A percentile compares a stretch with the other conserved stretches of the same genome.
These are phyloP conservation scores for Drosophila yakuba DNA, from an alignment of 1,140 invertebrate genomes.

Conservation along the genomic window DNA sequence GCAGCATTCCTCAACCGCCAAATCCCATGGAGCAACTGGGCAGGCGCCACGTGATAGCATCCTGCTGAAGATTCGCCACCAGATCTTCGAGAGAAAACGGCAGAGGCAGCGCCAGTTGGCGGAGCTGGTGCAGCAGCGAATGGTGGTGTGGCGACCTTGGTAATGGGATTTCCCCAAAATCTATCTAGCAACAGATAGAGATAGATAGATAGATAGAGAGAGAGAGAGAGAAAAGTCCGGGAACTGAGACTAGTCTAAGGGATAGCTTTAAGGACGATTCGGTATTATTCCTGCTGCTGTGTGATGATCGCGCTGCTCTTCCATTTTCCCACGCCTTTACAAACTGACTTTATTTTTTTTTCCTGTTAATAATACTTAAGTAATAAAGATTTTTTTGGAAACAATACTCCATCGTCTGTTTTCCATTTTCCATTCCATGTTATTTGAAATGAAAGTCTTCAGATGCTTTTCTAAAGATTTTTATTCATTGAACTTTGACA, in stretches of 20 bases:
- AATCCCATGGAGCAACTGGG: neutral
- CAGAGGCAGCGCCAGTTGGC: conserved; percentile 65
- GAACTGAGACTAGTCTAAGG: conserved; percentile 36
- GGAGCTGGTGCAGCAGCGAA: conserved; percentile 53
- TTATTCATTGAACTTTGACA: conserved; percentile 51
- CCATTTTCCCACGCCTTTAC: conserved; percentile 42
- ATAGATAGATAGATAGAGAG: neutral
- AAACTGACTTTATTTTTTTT: conserved; percentile 25
- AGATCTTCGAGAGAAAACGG: conserved; percentile 79
- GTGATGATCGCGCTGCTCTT: conserved; percentile 64
- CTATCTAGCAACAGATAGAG: too few relatives aligned
- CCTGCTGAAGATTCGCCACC: conserved; percentile 73
- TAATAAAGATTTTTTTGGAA: conserved; percentile 44
- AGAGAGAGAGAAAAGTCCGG: conserved; percentile 12
- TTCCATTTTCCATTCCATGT: too few relatives aligned
- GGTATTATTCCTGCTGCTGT: conserved; percentile 69
- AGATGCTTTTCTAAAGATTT: conserved; percentile 5
- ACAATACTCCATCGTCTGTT: neutral
- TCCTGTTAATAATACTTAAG: conserved; percentile 29
- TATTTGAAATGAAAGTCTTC: too few relatives aligned
- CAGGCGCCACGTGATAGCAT: conserved; percentile 67
- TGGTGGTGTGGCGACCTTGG: conserved; percentile 80
- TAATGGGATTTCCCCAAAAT: conserved; percentile 3
- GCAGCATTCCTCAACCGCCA: conserved; percentile 14
- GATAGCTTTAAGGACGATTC: conserved; percentile 26